Base-by-base conservation (phyloP, 2,113 vertebrate genomes). In the Tenrec ecaudatus region DNA sequence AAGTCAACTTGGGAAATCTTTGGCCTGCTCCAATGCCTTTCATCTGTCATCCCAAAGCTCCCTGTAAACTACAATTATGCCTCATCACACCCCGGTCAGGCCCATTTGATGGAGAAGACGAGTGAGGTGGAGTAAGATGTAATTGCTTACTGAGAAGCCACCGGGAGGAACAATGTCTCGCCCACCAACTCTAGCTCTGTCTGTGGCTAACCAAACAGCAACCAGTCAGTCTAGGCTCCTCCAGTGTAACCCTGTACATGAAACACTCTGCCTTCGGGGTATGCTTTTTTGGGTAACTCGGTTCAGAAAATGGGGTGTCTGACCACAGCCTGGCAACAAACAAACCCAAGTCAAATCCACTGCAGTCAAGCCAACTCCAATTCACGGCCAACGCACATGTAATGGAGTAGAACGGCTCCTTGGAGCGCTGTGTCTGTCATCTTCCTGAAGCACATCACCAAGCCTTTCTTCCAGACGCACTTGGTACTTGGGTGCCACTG, bases 31-130 rank as follows among this genome's bases (percentile, higher is more conserved):
- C 7, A 57, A 25, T 38, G 60, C 47, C 95, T 96, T 97, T 97
- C 94, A 96, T 96, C 91, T 89, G 4, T 5, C 69, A 89, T 77
- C 66, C 77, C 0, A 3, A 71, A 31, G 84, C 73, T 58, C 33
- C 43, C 90, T 81, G 85, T 93, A 96, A 96, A 94, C 27, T 89
- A 68, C 94, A 97, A 96, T 96, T 96, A 96, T 27, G 43, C 60
- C 87, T 92, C 40, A 1, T 62, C 80, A 94, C 73, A 84, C 57
- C 40, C 68, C 36, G 2, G 78, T 93, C 90, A 31, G 60, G n/a
- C 78, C 93, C 95, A 96, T 91, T 93, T 92, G 62, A 90, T 75
- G 64, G 96, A 92, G 84, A 79, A 62, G 92, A 86, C 93, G 88
- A 93, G 86, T 76, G 86, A 96, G 86, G 73, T 62, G 68, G 83